phyloP scores from a whole-genome alignment of 2,113 vertebrate species.

The Labrus mixtus region DNA sequence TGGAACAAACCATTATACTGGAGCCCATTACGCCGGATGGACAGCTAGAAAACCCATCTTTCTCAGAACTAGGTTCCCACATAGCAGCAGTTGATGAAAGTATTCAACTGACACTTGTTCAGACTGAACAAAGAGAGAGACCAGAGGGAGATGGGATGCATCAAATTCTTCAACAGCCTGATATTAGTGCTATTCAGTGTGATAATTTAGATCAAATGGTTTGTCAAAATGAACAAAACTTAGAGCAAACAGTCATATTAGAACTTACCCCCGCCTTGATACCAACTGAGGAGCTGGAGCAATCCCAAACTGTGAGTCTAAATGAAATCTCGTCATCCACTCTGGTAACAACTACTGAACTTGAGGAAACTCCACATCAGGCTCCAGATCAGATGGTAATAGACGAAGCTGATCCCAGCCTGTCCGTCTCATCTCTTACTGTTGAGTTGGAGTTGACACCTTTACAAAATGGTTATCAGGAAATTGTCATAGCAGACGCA shows the following conservation, averaged over 20 bases:
- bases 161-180: slow-evolving; percentile 53
- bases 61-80: slow-evolving; percentile 55
- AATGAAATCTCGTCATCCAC: slow-evolving; percentile 42
- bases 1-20: slow-evolving; percentile 75
- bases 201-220: slow-evolving; percentile 49
- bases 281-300: slow-evolving; percentile 68
- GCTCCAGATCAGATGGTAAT: slow-evolving; percentile 10
- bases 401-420: slow-evolving; percentile 25
- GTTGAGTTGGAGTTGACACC: slow-evolving; percentile 53
- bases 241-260: slow-evolving; percentile 74
- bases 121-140: slow-evolving; percentile 37
- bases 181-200: slow-evolving; percentile 24
- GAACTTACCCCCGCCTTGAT: slow-evolving; percentile 74
- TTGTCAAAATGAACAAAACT: slow-evolving; percentile 57
- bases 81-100: slow-evolving; percentile 48
- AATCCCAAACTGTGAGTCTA: slow-evolving; percentile 45
- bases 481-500: slow-evolving; percentile 37
- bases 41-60: slow-evolving; percentile 63
- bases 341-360: slow-evolving; percentile 47
- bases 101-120: slow-evolving; percentile 46
- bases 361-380: slow-evolving; percentile 35
- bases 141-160: slow-evolving; percentile 47
- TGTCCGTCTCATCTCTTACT: slow-evolving; percentile 33
- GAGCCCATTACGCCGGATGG: slow-evolving; percentile 77
- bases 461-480: slow-evolving; percentile 53